Conservation (phyloP, 2,888 invertebrate species). For the Arge pagana region DNA sequence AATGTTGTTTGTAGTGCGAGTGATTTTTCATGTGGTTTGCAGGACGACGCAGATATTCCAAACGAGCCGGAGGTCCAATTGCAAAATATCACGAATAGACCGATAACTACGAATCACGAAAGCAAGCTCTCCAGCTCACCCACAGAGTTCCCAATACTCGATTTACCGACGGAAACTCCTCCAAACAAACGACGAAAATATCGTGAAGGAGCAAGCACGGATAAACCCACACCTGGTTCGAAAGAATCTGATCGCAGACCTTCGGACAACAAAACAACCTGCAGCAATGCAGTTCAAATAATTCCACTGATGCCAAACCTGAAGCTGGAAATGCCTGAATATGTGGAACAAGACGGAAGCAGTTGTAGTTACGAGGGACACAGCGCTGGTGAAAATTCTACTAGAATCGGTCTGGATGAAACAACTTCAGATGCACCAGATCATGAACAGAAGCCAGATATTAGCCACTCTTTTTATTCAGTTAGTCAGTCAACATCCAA, state of each 20-base stretch:
- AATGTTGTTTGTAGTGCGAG: background rate
- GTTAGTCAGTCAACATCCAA: slow-evolving; percentile 49
- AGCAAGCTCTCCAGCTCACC: slow-evolving; percentile 53
- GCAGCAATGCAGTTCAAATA: slow-evolving; percentile 55
- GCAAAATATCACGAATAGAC: slow-evolving; percentile 49
- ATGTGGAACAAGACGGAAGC: slow-evolving; percentile 60
- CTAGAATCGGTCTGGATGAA: slow-evolving; percentile 47
- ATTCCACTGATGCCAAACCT: slow-evolving; percentile 60
- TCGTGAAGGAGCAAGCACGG: slow-evolving; percentile 46
- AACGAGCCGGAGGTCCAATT: slow-evolving; percentile 56
- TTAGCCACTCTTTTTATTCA: slow-evolving; percentile 55
- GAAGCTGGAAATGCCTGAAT: slow-evolving; percentile 65
- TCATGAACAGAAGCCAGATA: slow-evolving; percentile 54
- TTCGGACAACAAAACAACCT: slow-evolving; percentile 42
- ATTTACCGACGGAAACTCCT: slow-evolving; percentile 48
- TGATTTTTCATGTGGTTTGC: too few relatives aligned
- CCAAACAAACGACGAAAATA: slow-evolving; percentile 54
- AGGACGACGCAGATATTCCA: slow-evolving; percentile 55
- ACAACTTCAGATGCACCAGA: slow-evolving; percentile 46
- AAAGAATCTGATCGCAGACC: slow-evolving; percentile 46
- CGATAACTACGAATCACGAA: slow-evolving; percentile 42
- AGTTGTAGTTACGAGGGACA: slow-evolving; percentile 58
- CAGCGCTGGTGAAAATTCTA: slow-evolving; percentile 47
- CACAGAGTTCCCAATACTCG: slow-evolving; percentile 47
- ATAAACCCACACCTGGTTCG: slow-evolving; percentile 39